Evolutionary conservation across 1,140 invertebrate genomes (phyloP).

Genomic region (Drosophila insularis): DNA sequence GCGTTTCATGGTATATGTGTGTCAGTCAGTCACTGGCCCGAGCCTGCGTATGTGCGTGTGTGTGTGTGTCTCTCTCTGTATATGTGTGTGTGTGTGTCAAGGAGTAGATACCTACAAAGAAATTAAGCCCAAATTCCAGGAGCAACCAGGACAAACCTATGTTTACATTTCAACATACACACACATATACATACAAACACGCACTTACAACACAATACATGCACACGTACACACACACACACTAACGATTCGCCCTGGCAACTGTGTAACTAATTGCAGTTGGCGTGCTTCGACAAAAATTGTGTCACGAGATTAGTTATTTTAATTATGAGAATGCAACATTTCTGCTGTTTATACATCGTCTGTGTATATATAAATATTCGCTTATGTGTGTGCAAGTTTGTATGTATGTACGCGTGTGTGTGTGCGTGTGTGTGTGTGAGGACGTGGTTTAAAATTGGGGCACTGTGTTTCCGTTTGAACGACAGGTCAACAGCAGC

Average conservation of each 20-base stretch:
- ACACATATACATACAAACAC: slow-evolving; percentile 1
- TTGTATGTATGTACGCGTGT: slow-evolving; percentile 4
- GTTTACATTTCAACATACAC: slow-evolving; percentile 60
- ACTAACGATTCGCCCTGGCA: not conserved
- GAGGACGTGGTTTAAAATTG: slow-evolving; percentile 68
- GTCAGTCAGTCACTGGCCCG: slow-evolving; percentile 74
- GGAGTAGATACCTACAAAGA: slow-evolving; percentile 68
- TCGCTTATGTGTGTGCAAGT: slow-evolving; percentile 8
- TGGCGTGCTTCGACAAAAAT: slow-evolving; percentile 48
- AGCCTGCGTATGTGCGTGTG: slow-evolving; percentile 23
- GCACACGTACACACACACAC: not conserved
- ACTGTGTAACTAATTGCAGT: slow-evolving; percentile 11
- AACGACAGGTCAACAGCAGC: slow-evolving; percentile 51
- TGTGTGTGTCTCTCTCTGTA: slow-evolving; percentile 29
- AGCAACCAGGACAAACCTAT: slow-evolving; percentile 50
- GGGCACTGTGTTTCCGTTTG: slow-evolving; percentile 80
- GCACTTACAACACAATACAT: not conserved
- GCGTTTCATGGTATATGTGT: slow-evolving; percentile 65
- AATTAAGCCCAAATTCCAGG: slow-evolving; percentile 44
- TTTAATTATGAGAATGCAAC: slow-evolving; percentile 49
- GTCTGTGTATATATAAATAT: slow-evolving; percentile 14
- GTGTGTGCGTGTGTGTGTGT: slow-evolving; percentile 13
- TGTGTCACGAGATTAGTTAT: slow-evolving; percentile 48
- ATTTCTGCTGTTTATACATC: slow-evolving; percentile 31
- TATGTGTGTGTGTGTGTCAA: slow-evolving; percentile 40